phyloP scores from a whole-genome alignment of 2,888 invertebrate species.

The Drosophila demipolita region DNA sequence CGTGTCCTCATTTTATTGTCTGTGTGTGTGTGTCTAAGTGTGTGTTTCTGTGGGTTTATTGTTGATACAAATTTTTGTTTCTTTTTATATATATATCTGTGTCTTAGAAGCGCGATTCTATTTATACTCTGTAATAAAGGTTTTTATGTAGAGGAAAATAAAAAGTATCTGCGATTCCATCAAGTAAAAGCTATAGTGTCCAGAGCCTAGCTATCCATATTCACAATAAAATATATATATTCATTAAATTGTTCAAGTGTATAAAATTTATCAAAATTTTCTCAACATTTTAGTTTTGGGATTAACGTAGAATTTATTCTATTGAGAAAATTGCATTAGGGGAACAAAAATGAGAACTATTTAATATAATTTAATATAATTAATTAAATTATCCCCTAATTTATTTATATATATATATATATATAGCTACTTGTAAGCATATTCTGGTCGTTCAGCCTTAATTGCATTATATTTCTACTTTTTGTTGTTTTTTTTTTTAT shows the following conservation, averaged over 20 bases:
- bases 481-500: not conserved
- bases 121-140: conserved; percentile 21
- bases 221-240: not conserved
- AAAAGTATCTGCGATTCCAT: not conserved
- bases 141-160: too few relatives aligned
- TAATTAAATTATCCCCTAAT: too few relatives aligned
- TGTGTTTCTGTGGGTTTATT: not conserved
- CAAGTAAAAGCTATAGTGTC: not conserved
- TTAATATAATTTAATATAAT: not conserved
- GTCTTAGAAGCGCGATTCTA: conserved; percentile 3
- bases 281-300: not conserved
- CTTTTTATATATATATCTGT: conserved; percentile 3
- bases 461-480: not conserved
- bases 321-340: not conserved
- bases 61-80: conserved; percentile 30
- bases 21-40: not conserved
- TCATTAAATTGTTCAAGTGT: not conserved
- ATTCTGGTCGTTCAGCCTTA: conserved; percentile 6
- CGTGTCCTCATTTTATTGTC: conserved; percentile 48
- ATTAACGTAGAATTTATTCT: not conserved
- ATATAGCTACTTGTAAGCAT: not conserved
- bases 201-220: not conserved
- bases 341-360: not conserved
- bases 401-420: not conserved
- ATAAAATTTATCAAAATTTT: not conserved